A percentile compares a stretch with the other conserved stretches of the same genome.
These are phyloP conservation scores for Chloroceryle aenea DNA, from an alignment of 2,113 vertebrate species.

Conservation along the genomic window DNA sequence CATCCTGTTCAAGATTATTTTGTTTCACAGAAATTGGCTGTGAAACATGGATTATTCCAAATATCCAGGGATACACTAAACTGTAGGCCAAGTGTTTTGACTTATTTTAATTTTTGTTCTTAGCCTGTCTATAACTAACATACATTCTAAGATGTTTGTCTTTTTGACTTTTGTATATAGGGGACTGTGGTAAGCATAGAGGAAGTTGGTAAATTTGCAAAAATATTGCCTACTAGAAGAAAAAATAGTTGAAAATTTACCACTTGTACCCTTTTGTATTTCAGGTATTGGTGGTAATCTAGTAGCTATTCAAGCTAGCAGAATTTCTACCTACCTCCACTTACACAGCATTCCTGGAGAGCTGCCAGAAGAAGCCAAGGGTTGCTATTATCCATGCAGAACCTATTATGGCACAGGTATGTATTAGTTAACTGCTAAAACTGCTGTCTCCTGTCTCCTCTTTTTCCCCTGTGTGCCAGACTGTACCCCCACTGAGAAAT, in stretches of 20 bases:
- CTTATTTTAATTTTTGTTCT: not conserved
- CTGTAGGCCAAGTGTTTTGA: not conserved
- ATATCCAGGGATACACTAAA: not conserved
- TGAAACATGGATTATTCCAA: not conserved
- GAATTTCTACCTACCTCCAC: conserved; percentile 96
- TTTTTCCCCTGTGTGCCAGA: not conserved
- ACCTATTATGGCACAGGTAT: conserved; percentile 92
- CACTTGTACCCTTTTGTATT: not conserved
- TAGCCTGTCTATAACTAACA: not conserved
- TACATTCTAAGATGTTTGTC: not conserved
- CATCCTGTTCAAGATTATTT: not conserved
- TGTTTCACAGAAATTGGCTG: not conserved
- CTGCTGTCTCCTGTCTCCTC: not conserved
- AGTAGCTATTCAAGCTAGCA: conserved; percentile 97
- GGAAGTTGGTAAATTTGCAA: not conserved
- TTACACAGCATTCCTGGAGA: conserved; percentile 91
- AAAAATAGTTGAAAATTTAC: not conserved
- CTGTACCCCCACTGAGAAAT: not conserved
- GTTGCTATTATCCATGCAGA: conserved; percentile 90
- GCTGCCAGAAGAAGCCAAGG: conserved; percentile 88
- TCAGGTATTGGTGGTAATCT: conserved; percentile 97
- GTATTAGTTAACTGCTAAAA: not conserved
- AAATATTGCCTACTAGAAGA: not conserved
- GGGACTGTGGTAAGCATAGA: not conserved
- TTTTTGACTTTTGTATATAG: not conserved